Evolutionary conservation across 35 echinoderm and acorn worm species (phyloP).

Genomic region (Lytechinus variegatus): DNA sequence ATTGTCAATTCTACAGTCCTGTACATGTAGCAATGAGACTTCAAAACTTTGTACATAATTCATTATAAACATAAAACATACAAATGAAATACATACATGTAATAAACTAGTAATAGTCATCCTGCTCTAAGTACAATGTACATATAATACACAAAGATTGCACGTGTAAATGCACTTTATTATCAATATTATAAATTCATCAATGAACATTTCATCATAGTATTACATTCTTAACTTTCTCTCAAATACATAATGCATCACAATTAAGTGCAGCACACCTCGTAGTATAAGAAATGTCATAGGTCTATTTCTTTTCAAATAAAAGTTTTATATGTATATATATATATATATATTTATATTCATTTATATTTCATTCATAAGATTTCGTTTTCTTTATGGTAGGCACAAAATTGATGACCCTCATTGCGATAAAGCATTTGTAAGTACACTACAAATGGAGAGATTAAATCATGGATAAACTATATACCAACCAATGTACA

Average conservation of each 20-base stretch:
- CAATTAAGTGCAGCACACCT: constrained; percentile 9
- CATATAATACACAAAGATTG: background rate
- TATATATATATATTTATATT: background rate
- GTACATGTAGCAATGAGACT: constrained; percentile 10
- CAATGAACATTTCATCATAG: background rate
- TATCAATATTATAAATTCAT: background rate
- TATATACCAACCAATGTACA: background rate
- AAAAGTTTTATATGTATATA: background rate
- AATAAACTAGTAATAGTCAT: background rate
- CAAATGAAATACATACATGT: background rate
- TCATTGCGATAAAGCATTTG: background rate
- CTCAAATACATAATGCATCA: background rate
- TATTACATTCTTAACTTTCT: background rate
- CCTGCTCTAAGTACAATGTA: background rate
- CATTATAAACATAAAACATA: background rate
- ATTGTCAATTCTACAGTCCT: background rate
- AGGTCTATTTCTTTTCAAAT: background rate
- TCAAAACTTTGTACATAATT: background rate
- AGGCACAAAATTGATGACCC: background rate
- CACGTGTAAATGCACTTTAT: background rate
- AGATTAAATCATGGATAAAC: background rate
- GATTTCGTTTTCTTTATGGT: background rate
- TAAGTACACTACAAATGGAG: background rate
- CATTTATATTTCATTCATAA: background rate
- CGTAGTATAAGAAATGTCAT: constrained; percentile 13